phyloP scores from a whole-genome alignment of 2,797 vertebrate species.

The Anguilla marmorata region DNA sequence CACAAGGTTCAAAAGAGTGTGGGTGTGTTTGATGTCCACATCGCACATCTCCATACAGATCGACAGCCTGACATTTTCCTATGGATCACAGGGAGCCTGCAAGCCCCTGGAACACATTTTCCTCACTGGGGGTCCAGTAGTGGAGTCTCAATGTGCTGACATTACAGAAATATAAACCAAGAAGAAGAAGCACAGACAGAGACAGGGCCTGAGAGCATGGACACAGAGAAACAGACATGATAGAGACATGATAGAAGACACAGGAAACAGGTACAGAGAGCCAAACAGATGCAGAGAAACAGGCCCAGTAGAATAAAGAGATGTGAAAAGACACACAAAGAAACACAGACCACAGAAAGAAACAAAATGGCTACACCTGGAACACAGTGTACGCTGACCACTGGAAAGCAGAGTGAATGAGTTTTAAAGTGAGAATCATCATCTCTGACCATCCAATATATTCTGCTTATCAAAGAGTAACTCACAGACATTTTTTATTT shows the following conservation, averaged over 20 bases:
- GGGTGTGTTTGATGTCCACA: slow-evolving; percentile 19
- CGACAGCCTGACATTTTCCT: not conserved
- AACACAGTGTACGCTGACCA: not conserved
- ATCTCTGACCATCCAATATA: not conserved
- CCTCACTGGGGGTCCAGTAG: not conserved
- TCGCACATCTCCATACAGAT: slow-evolving; percentile 1
- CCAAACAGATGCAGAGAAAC: not conserved
- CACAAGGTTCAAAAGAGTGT: slow-evolving; percentile 12
- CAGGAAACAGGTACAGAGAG: not conserved
- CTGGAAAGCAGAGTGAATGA: not conserved
- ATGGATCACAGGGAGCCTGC: not conserved
- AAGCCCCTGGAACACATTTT: not conserved
- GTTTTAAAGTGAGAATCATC: not conserved
- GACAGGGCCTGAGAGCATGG: not conserved
- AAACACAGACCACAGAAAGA: not conserved
- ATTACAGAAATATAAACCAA: not conserved
- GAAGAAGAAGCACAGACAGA: not conserved
- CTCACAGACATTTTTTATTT: not conserved
- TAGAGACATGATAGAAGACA: not conserved
- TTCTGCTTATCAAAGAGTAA: not conserved
- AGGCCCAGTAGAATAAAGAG: not conserved
- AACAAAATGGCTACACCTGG: not conserved
- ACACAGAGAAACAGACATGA: not conserved
- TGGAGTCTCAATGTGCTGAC: not conserved
- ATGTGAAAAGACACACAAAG: not conserved